Base-by-base conservation (phyloP, 2,113 vertebrate species). In the Lampris incognitus region DNA sequence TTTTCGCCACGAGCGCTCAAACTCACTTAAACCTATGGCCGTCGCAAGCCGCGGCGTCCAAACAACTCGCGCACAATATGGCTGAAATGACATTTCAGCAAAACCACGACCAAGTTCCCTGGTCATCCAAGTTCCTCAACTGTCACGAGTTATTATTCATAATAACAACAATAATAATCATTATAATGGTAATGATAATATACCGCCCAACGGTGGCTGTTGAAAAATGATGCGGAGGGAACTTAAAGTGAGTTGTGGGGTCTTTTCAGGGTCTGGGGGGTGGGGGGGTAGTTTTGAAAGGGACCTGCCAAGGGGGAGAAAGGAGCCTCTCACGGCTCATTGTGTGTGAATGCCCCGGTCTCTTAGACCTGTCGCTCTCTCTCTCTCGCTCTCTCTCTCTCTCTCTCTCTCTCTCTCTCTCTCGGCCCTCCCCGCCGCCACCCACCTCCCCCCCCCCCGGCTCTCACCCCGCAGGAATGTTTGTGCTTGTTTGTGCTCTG, bases 161-260 rank as follows among this genome's bases (percentile, higher is more conserved):
- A 24, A 24, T 24, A 24, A 24, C 24, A 24, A 24, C 24, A 24
- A 24, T 24, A 24, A 24, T 24, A 24, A 24, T 24, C 24, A 24
- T 24, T 24, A 24, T 24, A 24, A 24, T 24, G 24, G 24, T 87
- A 92, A 90, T 92, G 88, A 92, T 79, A 85, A 82, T 85, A 60
- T n/a, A 24, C 80, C 82, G 91, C 90, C 88, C 88, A 86, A 82
- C 86, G 93, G 91, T 91, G 93, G 91, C 91, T 91, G 89, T 76
- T 81, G 0, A 0, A 85, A 74, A 91, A 87, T 76, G 89, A 93
- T 92, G 90, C 89, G 87, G 94, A 95, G 87, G 82, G 51, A 89
- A 87, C 90, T 83, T 82, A 82, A 55, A 81, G 84, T 89, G 89
- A 90, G 48, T 38, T 56, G 71, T 82, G 76, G 81, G 88, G 89